These are phyloP conservation scores for Notarius lentiginosus DNA, from an alignment of 2,113 vertebrate genomes.

Conservation along the genomic window DNA sequence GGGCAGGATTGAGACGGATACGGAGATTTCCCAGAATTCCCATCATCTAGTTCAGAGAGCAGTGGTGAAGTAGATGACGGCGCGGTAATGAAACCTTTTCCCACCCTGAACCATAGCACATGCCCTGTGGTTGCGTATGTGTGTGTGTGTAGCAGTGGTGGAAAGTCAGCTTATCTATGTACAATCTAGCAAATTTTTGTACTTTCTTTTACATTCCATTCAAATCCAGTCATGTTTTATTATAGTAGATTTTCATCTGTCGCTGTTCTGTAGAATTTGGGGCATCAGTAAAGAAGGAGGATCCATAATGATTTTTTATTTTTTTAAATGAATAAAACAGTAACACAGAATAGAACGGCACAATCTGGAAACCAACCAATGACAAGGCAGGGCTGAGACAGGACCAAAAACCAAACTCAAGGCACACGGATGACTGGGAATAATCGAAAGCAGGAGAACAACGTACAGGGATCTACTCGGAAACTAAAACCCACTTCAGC, in stretches of 20 bases:
- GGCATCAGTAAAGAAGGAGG: not conserved
- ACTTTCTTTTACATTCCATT: not conserved
- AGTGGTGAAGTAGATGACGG: slow-evolving; percentile 51
- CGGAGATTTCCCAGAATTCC: slow-evolving; percentile 78
- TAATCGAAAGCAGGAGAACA: not conserved
- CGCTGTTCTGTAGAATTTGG: not conserved
- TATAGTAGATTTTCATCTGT: not conserved
- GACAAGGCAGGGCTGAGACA: not conserved
- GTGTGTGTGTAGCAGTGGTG: slow-evolving; percentile 16
- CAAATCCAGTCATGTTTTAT: not conserved
- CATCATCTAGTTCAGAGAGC: slow-evolving; percentile 53
- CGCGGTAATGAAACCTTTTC: slow-evolving; percentile 44
- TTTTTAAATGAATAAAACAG: not conserved
- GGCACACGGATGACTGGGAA: not conserved
- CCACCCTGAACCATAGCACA: slow-evolving; percentile 42
- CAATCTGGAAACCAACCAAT: not conserved
- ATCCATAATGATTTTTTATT: not conserved
- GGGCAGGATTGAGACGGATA: slow-evolving; percentile 72
- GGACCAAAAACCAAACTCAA: not conserved
- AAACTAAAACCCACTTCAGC: not conserved
- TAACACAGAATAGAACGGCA: not conserved
- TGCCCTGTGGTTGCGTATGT: slow-evolving; percentile 27
- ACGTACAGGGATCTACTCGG: not conserved
- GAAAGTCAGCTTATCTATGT: slow-evolving; percentile 25
- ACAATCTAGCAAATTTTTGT: not conserved